Evolutionary conservation across 2,888 invertebrate species (phyloP).

Genomic region (Brenthis ino): DNA sequence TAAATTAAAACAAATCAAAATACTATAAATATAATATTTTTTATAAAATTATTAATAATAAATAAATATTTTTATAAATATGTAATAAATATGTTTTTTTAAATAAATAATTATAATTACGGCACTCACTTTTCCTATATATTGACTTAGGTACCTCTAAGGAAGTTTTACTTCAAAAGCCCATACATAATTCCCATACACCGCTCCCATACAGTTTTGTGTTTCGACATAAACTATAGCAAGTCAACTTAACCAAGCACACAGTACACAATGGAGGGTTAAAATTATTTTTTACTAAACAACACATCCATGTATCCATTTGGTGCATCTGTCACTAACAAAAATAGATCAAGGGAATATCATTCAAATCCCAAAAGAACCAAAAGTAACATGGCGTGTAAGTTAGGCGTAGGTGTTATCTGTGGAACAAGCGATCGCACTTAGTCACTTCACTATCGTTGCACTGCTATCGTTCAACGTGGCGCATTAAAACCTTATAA

Average conservation of each 20-base stretch:
- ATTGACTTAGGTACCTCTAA: no score
- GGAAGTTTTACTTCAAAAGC: no score
- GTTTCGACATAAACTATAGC: not conserved
- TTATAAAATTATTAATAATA: no score
- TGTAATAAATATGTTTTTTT: no score
- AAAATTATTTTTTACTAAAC: not conserved
- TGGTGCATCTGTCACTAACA: slow-evolving; percentile 19
- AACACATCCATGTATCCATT: not conserved
- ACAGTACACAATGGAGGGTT: not conserved
- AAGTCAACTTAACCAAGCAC: no score
- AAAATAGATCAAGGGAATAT: slow-evolving; percentile 40
- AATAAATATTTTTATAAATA: no score
- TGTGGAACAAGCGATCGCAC: slow-evolving; percentile 79
- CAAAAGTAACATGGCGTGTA: slow-evolving; percentile 55
- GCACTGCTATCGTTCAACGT: slow-evolving; percentile 65
- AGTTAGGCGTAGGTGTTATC: slow-evolving; percentile 66
- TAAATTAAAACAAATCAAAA: not conserved
- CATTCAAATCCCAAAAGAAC: slow-evolving; percentile 46
- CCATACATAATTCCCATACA: no score
- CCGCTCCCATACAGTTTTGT: no score
- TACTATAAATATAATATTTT: no score
- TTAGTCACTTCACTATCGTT: slow-evolving; percentile 76
- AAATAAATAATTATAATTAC: no score
- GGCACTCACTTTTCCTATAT: no score
- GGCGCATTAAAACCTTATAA: slow-evolving; percentile 59